Evolutionary conservation across 2,797 vertebrate genomes (phyloP), one percentile per base, ranked within the genome.

Genomic region (Bradypus variegatus): DNA sequence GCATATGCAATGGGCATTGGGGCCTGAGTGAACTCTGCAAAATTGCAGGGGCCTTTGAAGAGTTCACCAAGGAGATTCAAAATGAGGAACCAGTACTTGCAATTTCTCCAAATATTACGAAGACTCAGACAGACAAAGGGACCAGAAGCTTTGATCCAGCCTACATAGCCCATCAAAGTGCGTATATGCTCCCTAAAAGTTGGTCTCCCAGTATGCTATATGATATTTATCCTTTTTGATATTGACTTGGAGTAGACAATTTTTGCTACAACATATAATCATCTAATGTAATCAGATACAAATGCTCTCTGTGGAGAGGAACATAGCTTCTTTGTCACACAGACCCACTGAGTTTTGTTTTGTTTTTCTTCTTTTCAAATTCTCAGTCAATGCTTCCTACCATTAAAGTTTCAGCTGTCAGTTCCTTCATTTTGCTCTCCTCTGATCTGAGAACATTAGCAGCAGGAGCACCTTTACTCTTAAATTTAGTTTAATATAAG

Each of bases 401-500:
- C 94, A 97, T 98, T 97, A 97, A 97, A 96, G 96, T 97, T 98
- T 97, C 97, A 97, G 96, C 97, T 96, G 97, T 97, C 97, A 98
- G 96, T 95, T 97, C 95, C 97, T 97, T 97, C 97, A 95, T 97
- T 97, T 97, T 97, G 97, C 97, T 97, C 95, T 95, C 94, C 96
- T 97, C 96, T 97, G 97, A 98, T 98, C 97, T 97, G 95, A 97
- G 96, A 93, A 96, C 95, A 88, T 96, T 96, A 97, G 96, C 97
- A 98, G 97, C 97, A 96, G 97, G 97, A 97, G 96, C 96, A 97
- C 97, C 97, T 97, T 97, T 96, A 97, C 97, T 98, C 97, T 98
- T 97, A 97, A 97, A 97, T 97, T 97, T 98, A 96, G 96, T 97
- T 97, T 97, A 98, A 97, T 97, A 96, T 97, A 97, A 97, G 97